Percentiles rank a stretch among this genome's conserved stretches.
Conservation (phyloP, 2,888 invertebrate genomes). For the Lottia gigantea region DNA sequence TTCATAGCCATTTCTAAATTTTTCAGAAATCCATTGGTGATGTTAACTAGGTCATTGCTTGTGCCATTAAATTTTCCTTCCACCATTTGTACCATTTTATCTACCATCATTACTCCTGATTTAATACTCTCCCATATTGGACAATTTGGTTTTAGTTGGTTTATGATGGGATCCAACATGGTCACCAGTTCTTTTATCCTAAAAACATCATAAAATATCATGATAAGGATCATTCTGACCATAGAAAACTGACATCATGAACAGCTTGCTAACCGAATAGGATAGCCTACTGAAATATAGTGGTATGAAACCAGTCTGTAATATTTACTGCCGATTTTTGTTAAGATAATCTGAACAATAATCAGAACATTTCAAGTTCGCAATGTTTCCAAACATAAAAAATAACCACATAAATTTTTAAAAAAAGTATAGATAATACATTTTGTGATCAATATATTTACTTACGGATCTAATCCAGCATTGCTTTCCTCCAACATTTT, state of each 20-base stretch:
- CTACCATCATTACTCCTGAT: slow-evolving; percentile 11
- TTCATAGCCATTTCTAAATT: background rate
- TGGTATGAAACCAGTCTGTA: no score
- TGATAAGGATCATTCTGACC: background rate
- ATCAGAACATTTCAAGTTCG: no score
- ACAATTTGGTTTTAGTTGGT: slow-evolving; percentile 20
- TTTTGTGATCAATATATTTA: background rate
- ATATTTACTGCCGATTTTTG: no score
- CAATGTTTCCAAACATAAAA: no score
- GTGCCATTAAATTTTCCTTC: slow-evolving; percentile 14
- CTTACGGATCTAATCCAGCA: slow-evolving; percentile 13
- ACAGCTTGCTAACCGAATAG: no score
- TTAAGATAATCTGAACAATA: no score
- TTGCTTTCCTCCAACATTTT: slow-evolving; percentile 3
- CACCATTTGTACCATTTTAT: slow-evolving; percentile 13
- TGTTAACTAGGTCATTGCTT: background rate
- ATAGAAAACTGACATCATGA: background rate
- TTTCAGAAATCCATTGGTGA: slow-evolving; percentile 7
- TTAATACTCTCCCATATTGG: slow-evolving; percentile 23
- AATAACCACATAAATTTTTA: no score
- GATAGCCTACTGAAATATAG: no score
- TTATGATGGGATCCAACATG: slow-evolving; percentile 26
- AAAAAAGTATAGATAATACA: no score
- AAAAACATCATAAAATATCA: slow-evolving; percentile 10
- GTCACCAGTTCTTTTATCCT: slow-evolving; percentile 30